Conservation (phyloP, 92 coral and sea anemone genomes). For the Muricea muricata region DNA sequence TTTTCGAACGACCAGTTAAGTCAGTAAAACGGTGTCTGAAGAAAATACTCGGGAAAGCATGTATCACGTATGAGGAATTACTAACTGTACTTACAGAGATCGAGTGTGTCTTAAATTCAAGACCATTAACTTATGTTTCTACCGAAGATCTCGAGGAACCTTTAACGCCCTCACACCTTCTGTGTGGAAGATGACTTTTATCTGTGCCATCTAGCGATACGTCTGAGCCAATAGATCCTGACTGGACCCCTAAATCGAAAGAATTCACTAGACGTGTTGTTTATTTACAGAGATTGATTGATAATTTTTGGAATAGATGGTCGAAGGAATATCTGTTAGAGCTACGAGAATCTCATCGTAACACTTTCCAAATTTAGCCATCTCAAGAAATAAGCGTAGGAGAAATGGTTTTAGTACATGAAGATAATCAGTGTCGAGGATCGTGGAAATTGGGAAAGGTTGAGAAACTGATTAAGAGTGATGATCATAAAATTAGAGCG, state of each 20-base stretch:
- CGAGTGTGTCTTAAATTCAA: background rate
- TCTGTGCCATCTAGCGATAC: background rate
- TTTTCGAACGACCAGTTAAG: background rate
- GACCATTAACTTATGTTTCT: background rate
- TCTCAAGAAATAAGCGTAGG: background rate
- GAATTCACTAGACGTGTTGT: background rate
- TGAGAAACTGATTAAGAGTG: background rate
- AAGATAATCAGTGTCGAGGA: background rate
- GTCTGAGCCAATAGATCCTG: background rate
- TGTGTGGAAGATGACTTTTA: background rate
- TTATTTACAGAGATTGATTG: background rate
- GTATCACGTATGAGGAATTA: background rate
- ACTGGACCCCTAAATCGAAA: background rate
- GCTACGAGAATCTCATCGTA: background rate
- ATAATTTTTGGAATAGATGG: slow-evolving; percentile 34
- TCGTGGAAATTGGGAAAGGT: slow-evolving; percentile 2
- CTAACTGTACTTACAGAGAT: background rate
- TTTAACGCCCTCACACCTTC: background rate
- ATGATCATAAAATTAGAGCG: background rate
- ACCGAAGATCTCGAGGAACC: background rate
- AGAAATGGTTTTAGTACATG: background rate
- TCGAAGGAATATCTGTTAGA: slow-evolving; percentile 30
- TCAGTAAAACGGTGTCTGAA: background rate
- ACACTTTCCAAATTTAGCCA: background rate
- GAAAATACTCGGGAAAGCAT: background rate